phyloP scores from a whole-genome alignment of 64 coral and sea anemone genomes.

The Dendrophyllia cribrosa region DNA sequence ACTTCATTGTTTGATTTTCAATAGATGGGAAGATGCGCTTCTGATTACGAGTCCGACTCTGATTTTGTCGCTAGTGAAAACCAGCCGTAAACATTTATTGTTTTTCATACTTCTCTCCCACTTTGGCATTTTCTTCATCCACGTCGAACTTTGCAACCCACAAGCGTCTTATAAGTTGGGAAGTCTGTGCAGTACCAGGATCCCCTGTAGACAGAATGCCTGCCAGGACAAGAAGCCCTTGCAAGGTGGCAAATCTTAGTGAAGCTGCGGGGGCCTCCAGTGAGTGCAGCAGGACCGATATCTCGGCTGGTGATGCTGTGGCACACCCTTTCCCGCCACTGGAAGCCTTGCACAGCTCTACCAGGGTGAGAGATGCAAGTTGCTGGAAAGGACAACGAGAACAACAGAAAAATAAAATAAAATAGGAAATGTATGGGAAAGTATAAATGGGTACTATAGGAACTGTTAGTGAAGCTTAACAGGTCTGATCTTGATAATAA shows the following conservation, averaged over 20 bases:
- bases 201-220: constrained; percentile 60
- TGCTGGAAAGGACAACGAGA: constrained; percentile 64
- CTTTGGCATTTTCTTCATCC: constrained; percentile 84
- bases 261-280: constrained; percentile 85
- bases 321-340: constrained; percentile 89
- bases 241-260: constrained; percentile 72
- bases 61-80: too few relatives aligned
- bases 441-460: background rate
- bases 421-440: too few relatives aligned
- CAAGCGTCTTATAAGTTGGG: constrained; percentile 71
- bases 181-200: constrained; percentile 64
- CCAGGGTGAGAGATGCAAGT: constrained; percentile 82
- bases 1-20: too few relatives aligned
- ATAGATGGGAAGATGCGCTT: too few relatives aligned
- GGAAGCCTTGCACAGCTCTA: constrained; percentile 84
- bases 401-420: background rate
- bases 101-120: constrained; percentile 74
- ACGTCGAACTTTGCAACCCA: constrained; percentile 95
- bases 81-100: too few relatives aligned
- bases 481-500: background rate
- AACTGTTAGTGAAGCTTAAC: background rate
- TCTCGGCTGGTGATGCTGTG: constrained; percentile 68
- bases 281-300: constrained; percentile 70
- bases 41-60: too few relatives aligned
- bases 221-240: constrained; percentile 73